phyloP scores from a whole-genome alignment of 92 coral and sea anemone genomes.

The Pocillopora grandis region DNA sequence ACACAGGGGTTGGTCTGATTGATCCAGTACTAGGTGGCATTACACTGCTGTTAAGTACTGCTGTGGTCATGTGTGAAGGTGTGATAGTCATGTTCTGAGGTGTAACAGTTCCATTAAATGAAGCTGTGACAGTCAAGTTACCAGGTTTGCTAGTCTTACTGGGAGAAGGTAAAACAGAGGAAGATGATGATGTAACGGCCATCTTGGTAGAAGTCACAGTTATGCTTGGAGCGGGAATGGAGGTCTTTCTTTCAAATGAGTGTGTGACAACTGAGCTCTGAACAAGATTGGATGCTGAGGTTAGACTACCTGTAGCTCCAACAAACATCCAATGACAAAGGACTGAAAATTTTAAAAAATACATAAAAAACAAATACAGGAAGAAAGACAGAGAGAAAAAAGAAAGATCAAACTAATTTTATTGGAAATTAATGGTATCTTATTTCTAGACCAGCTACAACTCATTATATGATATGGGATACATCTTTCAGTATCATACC shows the following conservation, averaged over 20 bases:
- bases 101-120: neutral
- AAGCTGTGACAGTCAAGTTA: neutral
- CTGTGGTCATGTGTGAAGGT: neutral
- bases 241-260: neutral
- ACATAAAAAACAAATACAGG: neutral
- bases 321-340: slow-evolving; percentile 5
- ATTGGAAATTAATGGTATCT: too few species aligned
- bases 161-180: neutral
- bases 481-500: too few species aligned
- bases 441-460: too few species aligned
- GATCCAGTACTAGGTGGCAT: slow-evolving; percentile 37
- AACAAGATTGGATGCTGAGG: neutral
- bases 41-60: slow-evolving; percentile 9
- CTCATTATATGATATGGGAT: too few species aligned
- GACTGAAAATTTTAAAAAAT: neutral
- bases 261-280: neutral
- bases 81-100: neutral
- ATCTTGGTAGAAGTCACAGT: neutral
- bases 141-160: neutral
- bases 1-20: slow-evolving; percentile 41
- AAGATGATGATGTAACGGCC: neutral
- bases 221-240: neutral
- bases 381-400: neutral
- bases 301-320: neutral
- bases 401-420: neutral